Conservation (phyloP, 2,797 vertebrate genomes). For the Oryzias dopingdopingensis region DNA sequence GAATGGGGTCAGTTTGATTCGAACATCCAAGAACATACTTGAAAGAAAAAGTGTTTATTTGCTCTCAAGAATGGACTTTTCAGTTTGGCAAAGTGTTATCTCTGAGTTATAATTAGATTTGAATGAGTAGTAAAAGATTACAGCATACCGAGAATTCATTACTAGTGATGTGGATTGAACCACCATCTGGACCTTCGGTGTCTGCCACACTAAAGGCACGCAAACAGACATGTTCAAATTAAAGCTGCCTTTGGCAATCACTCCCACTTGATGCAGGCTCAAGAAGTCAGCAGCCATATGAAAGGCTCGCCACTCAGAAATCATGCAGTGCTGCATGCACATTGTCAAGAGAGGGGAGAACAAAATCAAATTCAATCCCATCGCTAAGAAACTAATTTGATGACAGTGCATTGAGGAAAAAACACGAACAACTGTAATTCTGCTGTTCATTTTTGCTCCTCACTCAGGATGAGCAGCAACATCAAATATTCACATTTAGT, state of each 20-base stretch:
- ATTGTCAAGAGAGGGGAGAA: background rate
- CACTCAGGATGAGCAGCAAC: too few species aligned
- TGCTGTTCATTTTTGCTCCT: too few species aligned
- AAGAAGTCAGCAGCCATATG: conserved; percentile 7
- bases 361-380: background rate
- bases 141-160: background rate
- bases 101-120: background rate
- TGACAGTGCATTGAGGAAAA: too few species aligned
- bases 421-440: too few species aligned
- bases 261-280: conserved; percentile 1
- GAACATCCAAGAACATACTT: too few species aligned
- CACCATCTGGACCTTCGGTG: conserved; percentile 31
- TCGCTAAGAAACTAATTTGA: too few species aligned
- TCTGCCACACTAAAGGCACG: conserved; percentile 10
- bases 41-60: too few species aligned
- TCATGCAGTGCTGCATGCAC: background rate
- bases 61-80: too few species aligned
- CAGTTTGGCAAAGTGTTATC: background rate
- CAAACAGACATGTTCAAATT: conserved; percentile 9
- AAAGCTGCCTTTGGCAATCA: conserved; percentile 14
- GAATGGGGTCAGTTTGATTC: too few species aligned
- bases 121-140: conserved; percentile 11
- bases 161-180: conserved; percentile 5
- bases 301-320: conserved; percentile 7
- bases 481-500: too few species aligned